Evolutionary conservation across 2,888 invertebrate genomes (phyloP).

Genomic region (Cosmia trapezina): DNA sequence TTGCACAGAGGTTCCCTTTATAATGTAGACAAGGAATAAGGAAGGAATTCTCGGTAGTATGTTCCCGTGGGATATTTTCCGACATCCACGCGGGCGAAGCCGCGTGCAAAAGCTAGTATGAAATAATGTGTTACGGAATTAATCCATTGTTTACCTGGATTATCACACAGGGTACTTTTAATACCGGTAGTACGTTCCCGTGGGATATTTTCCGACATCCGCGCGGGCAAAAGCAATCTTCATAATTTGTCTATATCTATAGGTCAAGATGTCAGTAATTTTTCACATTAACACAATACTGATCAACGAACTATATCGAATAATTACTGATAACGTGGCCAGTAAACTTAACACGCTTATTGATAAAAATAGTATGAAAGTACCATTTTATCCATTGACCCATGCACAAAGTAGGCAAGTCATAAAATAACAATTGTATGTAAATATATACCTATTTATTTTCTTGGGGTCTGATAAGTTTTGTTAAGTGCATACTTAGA

Average conservation of each 20-base stretch:
- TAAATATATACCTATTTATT: neutral
- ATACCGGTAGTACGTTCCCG: neutral
- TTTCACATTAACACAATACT: conserved; percentile 38
- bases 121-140: neutral
- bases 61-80: too few relatives aligned
- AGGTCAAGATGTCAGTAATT: conserved; percentile 46
- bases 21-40: too few relatives aligned
- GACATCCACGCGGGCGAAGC: too few relatives aligned
- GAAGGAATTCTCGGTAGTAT: too few relatives aligned
- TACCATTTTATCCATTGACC: conserved; percentile 45
- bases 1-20: too few relatives aligned
- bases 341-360: conserved; percentile 51
- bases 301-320: too few relatives aligned
- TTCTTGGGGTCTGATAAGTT: conserved; percentile 26
- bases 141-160: conserved; percentile 1
- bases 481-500: conserved; percentile 33
- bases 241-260: conserved; percentile 34
- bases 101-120: too few relatives aligned
- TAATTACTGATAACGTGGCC: conserved; percentile 13
- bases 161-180: neutral
- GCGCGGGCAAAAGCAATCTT: neutral
- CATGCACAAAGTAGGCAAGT: conserved; percentile 32
- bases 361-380: conserved; percentile 49
- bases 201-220: neutral
- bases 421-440: conserved; percentile 41